A percentile compares a stretch with the other conserved stretches of the same genome.
Evolutionary conservation across 1,140 invertebrate species (phyloP).

Genomic region (Odontomachus brunneus): DNA sequence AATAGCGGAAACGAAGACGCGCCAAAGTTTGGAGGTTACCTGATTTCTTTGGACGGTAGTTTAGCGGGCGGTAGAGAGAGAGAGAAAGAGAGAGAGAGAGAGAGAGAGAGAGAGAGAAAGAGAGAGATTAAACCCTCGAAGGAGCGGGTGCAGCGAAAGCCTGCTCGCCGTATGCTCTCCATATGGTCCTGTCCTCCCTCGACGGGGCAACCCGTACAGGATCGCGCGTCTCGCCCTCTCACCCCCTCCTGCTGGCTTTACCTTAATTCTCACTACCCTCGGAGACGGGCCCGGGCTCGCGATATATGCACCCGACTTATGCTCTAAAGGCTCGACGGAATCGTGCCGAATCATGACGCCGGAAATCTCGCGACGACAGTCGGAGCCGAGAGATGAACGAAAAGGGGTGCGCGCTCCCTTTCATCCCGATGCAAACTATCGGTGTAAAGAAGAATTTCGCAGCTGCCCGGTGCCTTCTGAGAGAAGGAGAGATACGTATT

Average conservation of each 20-base stretch:
- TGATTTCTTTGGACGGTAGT: constrained; percentile 83
- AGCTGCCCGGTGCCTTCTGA: constrained; percentile 11
- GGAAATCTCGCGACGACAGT: constrained; percentile 38
- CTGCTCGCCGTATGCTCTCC: constrained; percentile 84
- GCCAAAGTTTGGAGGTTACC: constrained; percentile 75
- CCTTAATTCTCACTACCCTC: constrained; percentile 72
- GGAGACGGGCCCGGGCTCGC: constrained; percentile 35
- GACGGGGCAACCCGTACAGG: constrained; percentile 72
- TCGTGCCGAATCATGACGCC: constrained; percentile 59
- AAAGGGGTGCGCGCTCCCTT: constrained; percentile 30
- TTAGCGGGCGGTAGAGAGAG: constrained; percentile 82
- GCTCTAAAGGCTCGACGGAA: constrained; percentile 29
- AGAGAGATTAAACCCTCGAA: constrained; percentile 83
- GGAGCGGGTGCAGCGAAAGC: constrained; percentile 71
- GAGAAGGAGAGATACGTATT: background rate
- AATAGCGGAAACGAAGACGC: constrained; percentile 75
- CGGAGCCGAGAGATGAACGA: constrained; percentile 7
- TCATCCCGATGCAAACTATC: background rate
- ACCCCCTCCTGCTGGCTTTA: constrained; percentile 59
- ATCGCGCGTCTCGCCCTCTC: constrained; percentile 64
- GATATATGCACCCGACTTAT: constrained; percentile 49
- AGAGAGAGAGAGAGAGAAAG: too few species aligned
- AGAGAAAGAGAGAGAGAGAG: too few species aligned
- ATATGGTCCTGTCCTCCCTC: constrained; percentile 82
- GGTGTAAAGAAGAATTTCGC: constrained; percentile 6